Evolutionary conservation across 2,888 invertebrate genomes (phyloP), one percentile per base, ranked within the genome.

Genomic region (Drosophila falleni): DNA sequence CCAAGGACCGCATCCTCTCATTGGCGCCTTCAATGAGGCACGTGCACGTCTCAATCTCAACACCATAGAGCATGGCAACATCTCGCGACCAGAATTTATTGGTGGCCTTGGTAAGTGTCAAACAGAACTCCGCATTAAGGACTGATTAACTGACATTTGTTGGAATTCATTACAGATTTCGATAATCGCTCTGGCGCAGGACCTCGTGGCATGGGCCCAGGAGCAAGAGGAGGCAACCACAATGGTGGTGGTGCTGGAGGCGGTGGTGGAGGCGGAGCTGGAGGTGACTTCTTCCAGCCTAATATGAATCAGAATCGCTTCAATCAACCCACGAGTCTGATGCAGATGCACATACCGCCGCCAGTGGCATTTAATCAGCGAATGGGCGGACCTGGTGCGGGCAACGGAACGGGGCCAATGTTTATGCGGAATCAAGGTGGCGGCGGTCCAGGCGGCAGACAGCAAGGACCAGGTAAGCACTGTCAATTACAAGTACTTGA

Each of bases 231-330:
- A 1, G 90, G 88, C 8, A 82, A 81, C 8, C 85, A 81, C 31
- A 90, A 90, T 46, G 86, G 76, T 26, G 73, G 73, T 26, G 84
- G 81, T 16, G 26, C 5, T 5, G 26, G 29, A 0, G 29, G 29
- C 4, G 70, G 70, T 11, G 69, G 69, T n/a, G 75, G 72, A 2
- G 84, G 81, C 23, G 89, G 81, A 15, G 70, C 62, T n/a, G 71
- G 73, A 4, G 85, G 82, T 23, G 89, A 86, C 33, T 92, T 92
- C 47, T 92, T 92, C 74, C 89, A 88, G 64, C 89, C 87, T 23
- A 93, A 92, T 61, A 89, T 91, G 88, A 89, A 88, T 44, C 91
- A 91, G 62, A 93, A 92, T 78, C 89, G 93, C 35, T 93, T 93
- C 50, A 91, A 91, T 74, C 91, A 92, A 68, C 92, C 92, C 33